Percentiles rank a stretch among this genome's conserved stretches.
These are phyloP conservation scores for Leuciscus waleckii DNA, from an alignment of 2,797 vertebrate genomes.

Conservation along the genomic window DNA sequence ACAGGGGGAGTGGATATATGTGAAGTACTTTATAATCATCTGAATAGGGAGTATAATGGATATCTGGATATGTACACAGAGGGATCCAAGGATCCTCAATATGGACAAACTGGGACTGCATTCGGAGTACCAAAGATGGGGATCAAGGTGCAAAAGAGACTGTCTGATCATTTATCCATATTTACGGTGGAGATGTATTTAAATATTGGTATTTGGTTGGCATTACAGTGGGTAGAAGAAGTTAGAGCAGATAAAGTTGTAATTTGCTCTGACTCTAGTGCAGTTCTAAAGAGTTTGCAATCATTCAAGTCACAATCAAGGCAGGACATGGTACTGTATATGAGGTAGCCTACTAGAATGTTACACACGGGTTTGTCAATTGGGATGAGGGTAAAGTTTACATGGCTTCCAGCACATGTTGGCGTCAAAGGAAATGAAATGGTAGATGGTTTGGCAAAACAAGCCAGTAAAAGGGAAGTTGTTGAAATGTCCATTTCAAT, in stretches of 20 bases:
- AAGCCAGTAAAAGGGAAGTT: background rate
- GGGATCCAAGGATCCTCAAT: background rate
- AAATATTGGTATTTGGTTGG: background rate
- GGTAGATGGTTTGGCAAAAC: background rate
- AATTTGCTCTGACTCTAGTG: background rate
- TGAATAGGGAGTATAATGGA: background rate
- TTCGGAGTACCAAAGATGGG: background rate
- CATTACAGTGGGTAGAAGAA: background rate
- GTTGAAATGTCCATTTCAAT: background rate
- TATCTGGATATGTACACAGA: background rate
- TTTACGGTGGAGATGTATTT: background rate
- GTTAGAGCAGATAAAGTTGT: background rate
- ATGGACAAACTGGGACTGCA: background rate
- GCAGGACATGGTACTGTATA: background rate
- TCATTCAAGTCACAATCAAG: background rate
- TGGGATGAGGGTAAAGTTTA: background rate
- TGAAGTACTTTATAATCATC: background rate
- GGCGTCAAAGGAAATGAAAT: background rate
- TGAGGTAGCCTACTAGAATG: background rate
- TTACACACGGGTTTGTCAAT: background rate
- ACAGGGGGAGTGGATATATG: background rate
- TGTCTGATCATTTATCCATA: background rate
- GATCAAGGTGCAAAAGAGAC: background rate
- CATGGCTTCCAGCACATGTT: background rate
- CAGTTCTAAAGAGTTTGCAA: background rate